A percentile compares a stretch with the other conserved stretches of the same genome.
Conservation (phyloP, 2,797 vertebrate genomes). For the Scyliorhinus canicula region DNA sequence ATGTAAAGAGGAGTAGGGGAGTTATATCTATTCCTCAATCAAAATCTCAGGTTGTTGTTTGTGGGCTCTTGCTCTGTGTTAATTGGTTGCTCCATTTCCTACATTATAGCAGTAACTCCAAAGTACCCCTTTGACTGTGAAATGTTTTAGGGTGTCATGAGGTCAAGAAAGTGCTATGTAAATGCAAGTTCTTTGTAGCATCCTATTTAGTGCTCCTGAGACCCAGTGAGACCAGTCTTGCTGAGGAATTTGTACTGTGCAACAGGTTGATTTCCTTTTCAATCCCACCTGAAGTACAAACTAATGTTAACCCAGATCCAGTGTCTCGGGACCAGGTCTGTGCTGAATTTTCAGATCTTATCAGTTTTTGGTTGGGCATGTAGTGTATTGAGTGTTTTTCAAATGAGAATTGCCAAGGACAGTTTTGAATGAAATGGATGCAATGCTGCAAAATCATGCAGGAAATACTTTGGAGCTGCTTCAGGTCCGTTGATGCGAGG, state of each 20-base stretch:
- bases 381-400: no score
- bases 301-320: background rate
- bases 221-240: background rate
- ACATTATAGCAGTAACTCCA: background rate
- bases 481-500: no score
- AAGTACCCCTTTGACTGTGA: background rate
- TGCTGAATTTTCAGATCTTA: no score
- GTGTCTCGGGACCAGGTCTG: no score
- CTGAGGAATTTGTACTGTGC: background rate
- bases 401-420: no score
- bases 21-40: background rate
- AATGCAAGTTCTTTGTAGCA: background rate
- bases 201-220: background rate
- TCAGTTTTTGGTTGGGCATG: no score
- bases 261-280: background rate
- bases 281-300: background rate
- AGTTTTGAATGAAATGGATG: no score
- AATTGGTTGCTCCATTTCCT: background rate
- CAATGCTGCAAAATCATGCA: no score
- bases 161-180: background rate
- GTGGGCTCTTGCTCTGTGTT: background rate
- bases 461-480: no score
- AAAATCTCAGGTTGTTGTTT: background rate
- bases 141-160: background rate
- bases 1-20: background rate